phyloP scores from a whole-genome alignment of 2,888 invertebrate species.

The Julus scandinavius region DNA sequence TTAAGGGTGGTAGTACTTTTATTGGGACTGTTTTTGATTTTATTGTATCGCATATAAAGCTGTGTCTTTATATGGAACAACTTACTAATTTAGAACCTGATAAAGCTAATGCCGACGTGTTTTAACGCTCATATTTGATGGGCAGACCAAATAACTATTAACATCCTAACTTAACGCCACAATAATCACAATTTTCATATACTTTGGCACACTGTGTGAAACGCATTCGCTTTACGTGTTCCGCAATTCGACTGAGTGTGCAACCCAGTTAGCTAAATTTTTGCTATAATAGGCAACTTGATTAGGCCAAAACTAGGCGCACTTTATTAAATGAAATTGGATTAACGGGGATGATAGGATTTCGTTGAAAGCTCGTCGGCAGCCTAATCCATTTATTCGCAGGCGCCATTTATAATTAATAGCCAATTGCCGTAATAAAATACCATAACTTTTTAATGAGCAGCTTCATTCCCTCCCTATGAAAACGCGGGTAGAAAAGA shows the following conservation, averaged over 20 bases:
- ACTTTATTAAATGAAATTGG: conserved; percentile 46
- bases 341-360: conserved; percentile 32
- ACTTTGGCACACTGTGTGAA: neutral
- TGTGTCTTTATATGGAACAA: no score
- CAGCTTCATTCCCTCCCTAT: neutral
- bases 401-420: conserved; percentile 39
- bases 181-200: no score
- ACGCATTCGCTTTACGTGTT: neutral
- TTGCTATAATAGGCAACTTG: neutral
- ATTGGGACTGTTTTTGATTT: no score
- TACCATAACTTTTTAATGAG: conserved; percentile 39
- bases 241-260: neutral
- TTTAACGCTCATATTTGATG: no score
- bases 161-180: no score
- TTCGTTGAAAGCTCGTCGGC: conserved; percentile 14
- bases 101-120: no score
- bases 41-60: no score
- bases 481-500: neutral
- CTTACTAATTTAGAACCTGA: no score
- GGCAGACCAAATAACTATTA: no score
- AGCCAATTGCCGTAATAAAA: conserved; percentile 12
- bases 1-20: no score
- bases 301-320: conserved; percentile 36
- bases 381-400: conserved; percentile 29
- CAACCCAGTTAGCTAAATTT: neutral